Evolutionary conservation across 1,140 invertebrate genomes (phyloP), one percentile per base, ranked within the genome.

Genomic region (Harlomillsia oculata): DNA sequence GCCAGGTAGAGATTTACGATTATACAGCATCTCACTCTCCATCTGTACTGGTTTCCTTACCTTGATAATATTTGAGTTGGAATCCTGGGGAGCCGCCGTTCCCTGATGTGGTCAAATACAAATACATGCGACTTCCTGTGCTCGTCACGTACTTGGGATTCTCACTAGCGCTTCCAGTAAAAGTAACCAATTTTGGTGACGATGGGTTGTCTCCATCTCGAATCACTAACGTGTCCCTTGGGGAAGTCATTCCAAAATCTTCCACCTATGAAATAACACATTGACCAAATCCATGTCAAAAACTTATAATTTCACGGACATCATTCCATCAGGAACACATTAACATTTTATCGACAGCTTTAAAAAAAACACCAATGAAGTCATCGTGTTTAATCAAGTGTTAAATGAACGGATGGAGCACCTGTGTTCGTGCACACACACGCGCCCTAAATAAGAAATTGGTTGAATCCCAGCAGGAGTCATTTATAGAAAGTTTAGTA

Each of bases 81-180:
- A 95, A 96, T n/a, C 93, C 93, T 67, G 84, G 82, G 65, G 81
- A 82, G 0, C 85, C 87, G 69, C 91, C 87, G 21, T 87, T 89
- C 20, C 91, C 75, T 65, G 85, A 88, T 0, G 90, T 92, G 70
- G 89, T 87, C 69, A 95, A 87, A 68, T 96, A 96, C 46, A 97
- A 70, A 70, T 97, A 96, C 3, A 97, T 69, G 64, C 85, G 80
- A 68, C 83, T 91, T 23, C 84, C 83, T 0, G 91, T 96, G 0
- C 91, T 95, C 72, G 94, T 88, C 23, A 97, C 80, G 13, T 92
- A 84, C 59, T 81, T 80, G 56, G 85, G 82, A 69, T 92, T 90
- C 55, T 87, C 80, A 55, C 80, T 76, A 1, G 78, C 75, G 53
- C 78, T 76, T 41, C 92, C 92, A 2, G 88, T 89, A 26, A 96